A percentile compares a stretch with the other conserved stretches of the same genome.
These are phyloP conservation scores for Mesoclemmys tuberculata DNA, from an alignment of 2,113 vertebrate genomes.

Conservation along the genomic window DNA sequence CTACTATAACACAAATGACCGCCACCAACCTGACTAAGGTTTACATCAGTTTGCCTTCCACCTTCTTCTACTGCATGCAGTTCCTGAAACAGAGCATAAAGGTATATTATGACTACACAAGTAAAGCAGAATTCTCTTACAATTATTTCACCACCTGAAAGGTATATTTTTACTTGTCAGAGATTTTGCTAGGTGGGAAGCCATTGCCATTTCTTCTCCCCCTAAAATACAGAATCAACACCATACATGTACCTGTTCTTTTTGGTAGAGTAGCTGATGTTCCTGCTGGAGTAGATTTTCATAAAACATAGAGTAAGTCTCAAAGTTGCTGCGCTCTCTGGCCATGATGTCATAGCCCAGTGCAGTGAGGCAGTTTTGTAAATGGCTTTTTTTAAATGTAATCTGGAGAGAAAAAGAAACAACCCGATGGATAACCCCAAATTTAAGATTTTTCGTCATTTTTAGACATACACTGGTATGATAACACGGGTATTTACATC, in stretches of 20 bases:
- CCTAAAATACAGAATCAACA: not conserved
- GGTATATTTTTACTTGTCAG: not conserved
- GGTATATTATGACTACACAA: not conserved
- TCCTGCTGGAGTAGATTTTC: conserved; percentile 79
- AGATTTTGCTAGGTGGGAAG: no score
- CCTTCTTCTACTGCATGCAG: conserved; percentile 44
- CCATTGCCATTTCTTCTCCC: not conserved
- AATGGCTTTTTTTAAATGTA: conserved; percentile 69
- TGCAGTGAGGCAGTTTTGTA: conserved; percentile 75
- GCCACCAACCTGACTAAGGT: conserved; percentile 67
- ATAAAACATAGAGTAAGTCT: conserved; percentile 81
- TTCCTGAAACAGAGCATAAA: conserved; percentile 72
- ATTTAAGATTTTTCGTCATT: not conserved
- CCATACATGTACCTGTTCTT: conserved; percentile 70
- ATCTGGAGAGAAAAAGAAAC: conserved; percentile 62
- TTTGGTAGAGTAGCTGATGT: conserved; percentile 72
- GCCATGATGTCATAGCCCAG: conserved; percentile 77
- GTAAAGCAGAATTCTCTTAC: not conserved
- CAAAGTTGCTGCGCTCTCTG: conserved; percentile 78
- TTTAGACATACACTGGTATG: not conserved
- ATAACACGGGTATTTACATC: not conserved
- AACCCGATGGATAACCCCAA: not conserved
- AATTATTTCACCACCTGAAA: not conserved
- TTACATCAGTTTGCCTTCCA: not conserved
- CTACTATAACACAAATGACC: not conserved